Evolutionary conservation across 2,888 invertebrate genomes (phyloP), one percentile per base, ranked within the genome.

Genomic region (Geotrupes spiniger): DNA sequence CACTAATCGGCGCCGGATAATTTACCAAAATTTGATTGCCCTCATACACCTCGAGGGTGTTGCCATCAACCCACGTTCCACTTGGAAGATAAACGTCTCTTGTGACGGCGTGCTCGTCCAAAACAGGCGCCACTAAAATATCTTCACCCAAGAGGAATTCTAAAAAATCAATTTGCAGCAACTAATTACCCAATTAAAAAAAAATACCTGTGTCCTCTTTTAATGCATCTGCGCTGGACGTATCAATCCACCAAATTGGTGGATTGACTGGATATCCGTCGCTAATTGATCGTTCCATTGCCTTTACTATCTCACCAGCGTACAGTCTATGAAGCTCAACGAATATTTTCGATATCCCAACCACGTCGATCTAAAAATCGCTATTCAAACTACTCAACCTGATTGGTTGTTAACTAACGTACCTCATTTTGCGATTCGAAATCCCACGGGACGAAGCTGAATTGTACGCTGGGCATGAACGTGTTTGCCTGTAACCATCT

Each of bases 391-490:
- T 21, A 3, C 3, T 6, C 21, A 21, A 21, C 6, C 3, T 21
- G 6, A 21, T 4, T 21, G 21, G 21, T n/a, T n/a, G n/a, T n/a
- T n/a, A n/a, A n/a, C 3, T 21, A 21, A 21, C 3, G 21, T 21
- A 21, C 21, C 21, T 21, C 21, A 42, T 42, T 5, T 17, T 31
- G 14, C 15, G 2, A 31, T 27, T 31, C 16, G 11, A 4, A 88
- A 52, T 86, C 82, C 91, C 91, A 92, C 0, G 92, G 92, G 0
- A 82, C 80, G 49, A 82, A 82, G 0, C 91, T 90, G 62, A 85
- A 89, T 71, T 92, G 90, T 74, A 92, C 78, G 0, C 81, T 75
- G 0, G 91, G 90, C 76, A 92, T 79, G 64, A 89, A 89, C 0
- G 83, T 79, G 47, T 84, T 87, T 0, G 86, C 83, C 64, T 89